Evolutionary conservation across 92 coral and sea anemone species (phyloP).

Genomic region (Zoanthus sociatus): DNA sequence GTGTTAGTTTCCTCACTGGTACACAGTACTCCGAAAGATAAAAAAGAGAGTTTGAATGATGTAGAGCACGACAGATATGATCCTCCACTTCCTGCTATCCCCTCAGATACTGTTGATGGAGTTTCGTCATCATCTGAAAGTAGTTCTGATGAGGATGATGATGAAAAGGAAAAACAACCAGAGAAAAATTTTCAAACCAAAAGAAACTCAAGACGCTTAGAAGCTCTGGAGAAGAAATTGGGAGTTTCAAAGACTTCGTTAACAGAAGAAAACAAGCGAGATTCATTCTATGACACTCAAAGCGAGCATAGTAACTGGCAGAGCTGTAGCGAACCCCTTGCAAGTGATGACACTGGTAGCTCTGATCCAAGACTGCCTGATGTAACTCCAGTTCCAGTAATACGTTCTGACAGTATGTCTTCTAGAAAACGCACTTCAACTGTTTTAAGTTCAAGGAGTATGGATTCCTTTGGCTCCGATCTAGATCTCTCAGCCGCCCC

Average conservation of each 20-base stretch:
- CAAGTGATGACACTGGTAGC: conserved; percentile 72
- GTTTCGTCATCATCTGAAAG: conserved; percentile 80
- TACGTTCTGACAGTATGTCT: conserved; percentile 39
- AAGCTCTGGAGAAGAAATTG: neutral
- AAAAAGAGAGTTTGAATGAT: conserved; percentile 24
- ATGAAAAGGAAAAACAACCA: conserved; percentile 39
- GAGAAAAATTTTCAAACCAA: conserved; percentile 12
- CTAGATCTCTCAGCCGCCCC: conserved; percentile 44
- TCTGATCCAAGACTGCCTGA: conserved; percentile 34
- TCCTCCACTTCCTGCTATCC: conserved; percentile 95
- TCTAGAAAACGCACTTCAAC: conserved; percentile 83
- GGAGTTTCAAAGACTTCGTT: conserved; percentile 11
- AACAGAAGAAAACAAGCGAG: conserved; percentile 58
- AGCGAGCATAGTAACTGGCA: conserved; percentile 83
- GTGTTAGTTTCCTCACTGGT: conserved; percentile 20
- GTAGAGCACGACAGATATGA: conserved; percentile 71
- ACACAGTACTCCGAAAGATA: conserved; percentile 63
- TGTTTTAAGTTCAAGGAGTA: conserved; percentile 69
- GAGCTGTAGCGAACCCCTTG: conserved; percentile 71
- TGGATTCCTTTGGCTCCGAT: conserved; percentile 79
- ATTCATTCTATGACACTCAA: conserved; percentile 72
- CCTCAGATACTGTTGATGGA: conserved; percentile 60
- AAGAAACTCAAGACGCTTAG: neutral
- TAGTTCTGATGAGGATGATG: conserved; percentile 87
- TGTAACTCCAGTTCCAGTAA: neutral